phyloP scores from a whole-genome alignment of 2,888 invertebrate species.

The Caenorhabditis angaria region DNA sequence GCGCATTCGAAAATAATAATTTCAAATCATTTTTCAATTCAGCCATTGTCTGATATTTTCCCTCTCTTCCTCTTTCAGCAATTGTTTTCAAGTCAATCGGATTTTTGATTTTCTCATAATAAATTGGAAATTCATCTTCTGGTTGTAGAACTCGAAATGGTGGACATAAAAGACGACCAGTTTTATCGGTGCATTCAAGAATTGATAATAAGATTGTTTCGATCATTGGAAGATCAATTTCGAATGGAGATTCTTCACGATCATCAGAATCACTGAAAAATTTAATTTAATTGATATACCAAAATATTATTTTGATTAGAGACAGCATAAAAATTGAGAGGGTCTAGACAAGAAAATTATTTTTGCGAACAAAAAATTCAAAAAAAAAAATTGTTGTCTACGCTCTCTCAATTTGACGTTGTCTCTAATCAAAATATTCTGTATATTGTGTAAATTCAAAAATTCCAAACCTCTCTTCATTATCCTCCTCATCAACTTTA shows the following conservation, averaged over 20 bases:
- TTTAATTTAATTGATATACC: too few species aligned
- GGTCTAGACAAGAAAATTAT: too few species aligned
- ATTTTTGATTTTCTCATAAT: constrained; percentile 89
- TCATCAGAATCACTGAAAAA: constrained; percentile 4
- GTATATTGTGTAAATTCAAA: constrained; percentile 29
- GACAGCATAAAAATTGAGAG: too few species aligned
- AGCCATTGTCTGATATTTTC: constrained; percentile 81
- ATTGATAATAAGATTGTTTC: constrained; percentile 89
- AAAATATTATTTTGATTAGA: too few species aligned
- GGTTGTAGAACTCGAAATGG: constrained; percentile 91
- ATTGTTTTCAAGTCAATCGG: constrained; percentile 94
- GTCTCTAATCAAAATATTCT: too few species aligned
- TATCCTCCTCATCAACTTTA: constrained; percentile 2
- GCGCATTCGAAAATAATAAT: constrained; percentile 92
- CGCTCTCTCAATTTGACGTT: too few species aligned
- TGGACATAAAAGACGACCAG: constrained; percentile 84
- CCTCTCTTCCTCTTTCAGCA: constrained; percentile 82
- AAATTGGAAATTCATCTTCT: constrained; percentile 90
- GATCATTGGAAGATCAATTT: constrained; percentile 74
- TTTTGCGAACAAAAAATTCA: constrained; percentile 3
- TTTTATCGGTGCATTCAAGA: constrained; percentile 85
- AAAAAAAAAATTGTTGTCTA: constrained; percentile 14
- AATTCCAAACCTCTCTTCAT: constrained; percentile 11
- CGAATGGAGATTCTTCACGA: constrained; percentile 22
- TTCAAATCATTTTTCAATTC: constrained; percentile 90